These are phyloP conservation scores for Rhynchonycteris naso DNA, from an alignment of 2,797 vertebrate species.

Conservation along the genomic window DNA sequence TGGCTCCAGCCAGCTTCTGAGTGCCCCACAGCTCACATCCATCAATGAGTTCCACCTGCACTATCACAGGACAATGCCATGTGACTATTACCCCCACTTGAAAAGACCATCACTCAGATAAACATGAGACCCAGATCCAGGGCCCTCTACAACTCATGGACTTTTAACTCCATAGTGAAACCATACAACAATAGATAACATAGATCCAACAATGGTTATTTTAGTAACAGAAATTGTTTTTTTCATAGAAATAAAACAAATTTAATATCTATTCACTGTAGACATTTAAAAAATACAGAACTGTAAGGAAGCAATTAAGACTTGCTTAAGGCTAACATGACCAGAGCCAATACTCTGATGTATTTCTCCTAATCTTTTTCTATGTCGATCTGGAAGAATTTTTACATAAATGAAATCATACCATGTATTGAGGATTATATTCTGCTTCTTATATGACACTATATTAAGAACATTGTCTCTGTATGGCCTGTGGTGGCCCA, in stretches of 20 bases:
- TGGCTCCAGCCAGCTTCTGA: neutral
- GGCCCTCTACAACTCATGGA: neutral
- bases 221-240: neutral
- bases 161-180: neutral
- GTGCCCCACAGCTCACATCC: accelerated
- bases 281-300: neutral
- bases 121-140: neutral
- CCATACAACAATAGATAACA: neutral
- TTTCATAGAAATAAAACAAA: constrained; percentile 8
- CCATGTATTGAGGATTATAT: neutral
- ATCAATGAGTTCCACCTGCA: neutral
- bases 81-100: neutral
- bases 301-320: neutral
- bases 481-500: too few relatives aligned
- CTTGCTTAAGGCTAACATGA: neutral
- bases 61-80: neutral
- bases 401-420: constrained; percentile 18
- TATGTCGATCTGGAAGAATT: neutral
- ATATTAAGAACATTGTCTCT: neutral
- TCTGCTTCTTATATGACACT: neutral
- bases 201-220: neutral
- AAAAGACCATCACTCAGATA: neutral
- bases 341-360: neutral
- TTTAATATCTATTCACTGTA: neutral
- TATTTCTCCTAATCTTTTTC: neutral